Base-by-base conservation (phyloP, 2,888 invertebrate genomes). In the Taphrorychus bicolor region DNA sequence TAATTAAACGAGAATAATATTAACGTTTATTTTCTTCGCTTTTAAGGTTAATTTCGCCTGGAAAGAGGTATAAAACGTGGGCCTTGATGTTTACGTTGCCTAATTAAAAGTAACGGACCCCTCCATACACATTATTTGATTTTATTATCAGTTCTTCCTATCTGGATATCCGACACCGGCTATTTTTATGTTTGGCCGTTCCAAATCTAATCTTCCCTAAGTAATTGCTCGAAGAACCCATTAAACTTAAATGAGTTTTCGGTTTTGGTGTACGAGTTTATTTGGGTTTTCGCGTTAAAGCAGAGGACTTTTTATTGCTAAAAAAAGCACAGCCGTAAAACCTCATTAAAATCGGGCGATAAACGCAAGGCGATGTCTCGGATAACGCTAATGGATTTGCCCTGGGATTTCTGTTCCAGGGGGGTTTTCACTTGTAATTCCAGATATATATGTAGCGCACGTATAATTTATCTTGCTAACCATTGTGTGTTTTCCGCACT, bases 161-260 rank as follows among this genome's bases (percentile, higher is more conserved):
- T 49, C 59, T 59, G 48, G 59, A 49, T 42, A 16, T 24, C 24
- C 49, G 16, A 22, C 49, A 32, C 24, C 5, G 59, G 59, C 59
- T 59, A 59, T 59, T 42, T 61, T 61, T 61, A 53, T 61, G 52
- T 61, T 64, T 59, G 41, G 51, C 54, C 59, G 42, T 59, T 59
- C 59, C 59, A 32, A 66, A 66, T 66, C 66, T 66, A 59, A 66
- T 66, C 66, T 59, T 53, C 22, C 45, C 18, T 49, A 48, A 59
- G 41, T 59, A 64, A 59, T 68, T 69, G 63, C 59, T 59, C 56
- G 40, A 64, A 57, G 65, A 56, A 57, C 52, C 69, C 61, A 69
- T 69, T 69, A 69, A 69, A 69, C 57, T 60, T 60, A 66, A 69
- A 69, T 66, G 69, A 69, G 65, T 66, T 66, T 66, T 59, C 61